Evolutionary conservation across 1,140 invertebrate species (phyloP).

Genomic region (Cataglyphis hispanica): DNA sequence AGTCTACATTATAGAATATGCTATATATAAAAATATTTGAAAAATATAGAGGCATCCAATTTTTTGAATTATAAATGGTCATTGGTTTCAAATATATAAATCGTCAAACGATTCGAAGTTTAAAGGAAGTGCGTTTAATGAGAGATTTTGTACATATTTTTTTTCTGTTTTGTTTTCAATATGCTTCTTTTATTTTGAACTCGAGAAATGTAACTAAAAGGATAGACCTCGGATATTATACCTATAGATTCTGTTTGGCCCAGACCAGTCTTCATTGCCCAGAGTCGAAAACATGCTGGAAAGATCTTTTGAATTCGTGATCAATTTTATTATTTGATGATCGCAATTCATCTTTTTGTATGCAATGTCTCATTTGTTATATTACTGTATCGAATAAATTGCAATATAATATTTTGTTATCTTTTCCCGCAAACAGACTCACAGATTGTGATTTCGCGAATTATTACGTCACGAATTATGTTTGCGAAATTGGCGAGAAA

Average conservation of each 20-base stretch:
- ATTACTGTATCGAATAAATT: neutral
- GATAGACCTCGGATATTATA: neutral
- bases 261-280: neutral
- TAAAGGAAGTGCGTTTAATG: neutral
- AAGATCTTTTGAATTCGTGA: neutral
- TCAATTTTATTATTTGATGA: conserved; percentile 6
- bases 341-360: neutral
- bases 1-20: too few relatives aligned
- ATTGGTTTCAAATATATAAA: neutral
- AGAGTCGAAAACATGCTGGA: neutral
- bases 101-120: neutral
- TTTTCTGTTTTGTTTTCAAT: neutral
- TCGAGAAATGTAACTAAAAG: conserved; percentile 3
- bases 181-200: conserved; percentile 21
- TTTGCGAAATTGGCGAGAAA: conserved; percentile 3
- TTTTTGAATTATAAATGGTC: too few relatives aligned
- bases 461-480: conserved; percentile 43
- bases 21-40: too few relatives aligned
- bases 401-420: neutral
- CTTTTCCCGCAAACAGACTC: neutral
- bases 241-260: conserved; percentile 1
- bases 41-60: too few relatives aligned
- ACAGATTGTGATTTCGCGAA: conserved; percentile 16
- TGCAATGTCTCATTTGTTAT: neutral
- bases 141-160: too few relatives aligned